Evolutionary conservation across 2,113 vertebrate genomes (phyloP).

Genomic region (Tragelaphus scriptus): DNA sequence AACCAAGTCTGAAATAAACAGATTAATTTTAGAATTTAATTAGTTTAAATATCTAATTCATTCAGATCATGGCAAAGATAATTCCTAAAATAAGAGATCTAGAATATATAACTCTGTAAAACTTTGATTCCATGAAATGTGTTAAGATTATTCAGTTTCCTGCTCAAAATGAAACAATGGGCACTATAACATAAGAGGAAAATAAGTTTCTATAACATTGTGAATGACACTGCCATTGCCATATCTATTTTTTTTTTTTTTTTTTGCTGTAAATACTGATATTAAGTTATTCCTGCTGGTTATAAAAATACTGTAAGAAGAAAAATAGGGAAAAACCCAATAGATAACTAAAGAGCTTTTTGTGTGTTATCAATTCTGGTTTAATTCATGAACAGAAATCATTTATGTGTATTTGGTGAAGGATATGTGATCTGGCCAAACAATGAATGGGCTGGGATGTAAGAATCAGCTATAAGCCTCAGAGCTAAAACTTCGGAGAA

Average conservation of each 20-base stretch:
- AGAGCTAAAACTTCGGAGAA: conserved; percentile 39
- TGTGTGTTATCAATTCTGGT: conserved; percentile 21
- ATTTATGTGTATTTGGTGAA: conserved; percentile 80
- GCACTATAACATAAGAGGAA: background rate
- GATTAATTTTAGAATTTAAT: conserved; percentile 44
- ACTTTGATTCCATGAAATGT: background rate
- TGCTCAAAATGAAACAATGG: conserved; percentile 22
- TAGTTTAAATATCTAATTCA: conserved; percentile 24
- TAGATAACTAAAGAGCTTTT: conserved; percentile 59
- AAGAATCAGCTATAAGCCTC: conserved; percentile 63
- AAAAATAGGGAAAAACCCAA: conserved; percentile 47
- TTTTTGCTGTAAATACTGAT: background rate
- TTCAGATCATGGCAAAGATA: conserved; percentile 24
- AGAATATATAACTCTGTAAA: background rate
- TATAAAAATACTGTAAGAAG: conserved; percentile 35
- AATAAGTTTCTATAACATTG: background rate
- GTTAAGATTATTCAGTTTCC: conserved; percentile 28
- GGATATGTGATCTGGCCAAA: conserved; percentile 75
- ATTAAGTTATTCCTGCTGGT: background rate
- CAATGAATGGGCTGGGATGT: conserved; percentile 66
- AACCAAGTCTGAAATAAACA: conserved; percentile 41
- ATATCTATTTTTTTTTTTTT: background rate
- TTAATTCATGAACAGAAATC: conserved; percentile 74
- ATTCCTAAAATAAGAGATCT: conserved; percentile 2
- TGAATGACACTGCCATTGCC: background rate